Evolutionary conservation across 2,113 vertebrate genomes (phyloP), one percentile per base, ranked within the genome.

Genomic region (Vireo altiloquus): DNA sequence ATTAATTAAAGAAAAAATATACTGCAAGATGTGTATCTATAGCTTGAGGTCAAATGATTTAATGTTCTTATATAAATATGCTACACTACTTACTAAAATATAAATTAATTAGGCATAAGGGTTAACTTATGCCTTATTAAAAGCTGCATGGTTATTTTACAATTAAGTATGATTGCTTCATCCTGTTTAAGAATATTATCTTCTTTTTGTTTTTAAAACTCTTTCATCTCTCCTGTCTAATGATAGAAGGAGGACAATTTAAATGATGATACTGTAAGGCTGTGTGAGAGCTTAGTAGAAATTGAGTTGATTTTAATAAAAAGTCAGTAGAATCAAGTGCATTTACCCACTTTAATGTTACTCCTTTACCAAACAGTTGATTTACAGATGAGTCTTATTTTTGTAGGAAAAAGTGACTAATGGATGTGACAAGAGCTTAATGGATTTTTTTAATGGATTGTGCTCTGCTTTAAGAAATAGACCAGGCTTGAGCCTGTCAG

Each of bases 161-260:
- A 90, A 65, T 47, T 78, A 56, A 90, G 18, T 94, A 33, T 40
- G 82, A 92, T 90, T 92, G 15, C 76, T 77, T 94, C 4, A 11
- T 95, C 49, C 17, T 81, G 13, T 85, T 91, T 90, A 82, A 91
- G 94, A 92, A 90, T 80, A 93, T 93, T 64, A 74, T 89, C 24
- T 72, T 92, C 66, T 54, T 87, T 79, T 65, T 86, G 70, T 63
- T 94, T 93, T 81, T 68, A 54, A 90, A 92, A 82, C 56, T 72
- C 21, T 91, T 25, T 85, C 64, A 52, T 68, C 77, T 93, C 28
- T 39, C 42, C 7, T 63, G 57, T 56, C 74, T 95, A 69, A 89
- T 80, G 49, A 77, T 89, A 39, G 63, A 31, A 93, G 50, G 52
- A 91, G 9, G 28, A 35, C 72, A 92, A 18, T 89, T 76, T 80